These are phyloP conservation scores for Heterocephalus glaber DNA, from an alignment of 2,113 vertebrate species.

Conservation along the genomic window DNA sequence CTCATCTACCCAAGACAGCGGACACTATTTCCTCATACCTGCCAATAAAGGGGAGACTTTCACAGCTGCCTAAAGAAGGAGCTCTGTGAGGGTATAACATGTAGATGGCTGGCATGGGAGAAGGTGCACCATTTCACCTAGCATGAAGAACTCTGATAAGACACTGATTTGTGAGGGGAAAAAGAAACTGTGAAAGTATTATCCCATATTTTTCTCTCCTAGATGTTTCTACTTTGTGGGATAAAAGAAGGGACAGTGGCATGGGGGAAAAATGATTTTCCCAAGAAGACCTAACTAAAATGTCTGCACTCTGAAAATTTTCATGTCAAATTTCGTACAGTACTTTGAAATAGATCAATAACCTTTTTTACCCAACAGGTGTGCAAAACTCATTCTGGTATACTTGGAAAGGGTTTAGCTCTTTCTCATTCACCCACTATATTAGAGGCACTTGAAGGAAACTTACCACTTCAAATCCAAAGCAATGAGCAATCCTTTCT, in stretches of 20 bases:
- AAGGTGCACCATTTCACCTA: neutral
- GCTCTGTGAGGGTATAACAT: neutral
- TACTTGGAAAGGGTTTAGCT: constrained; percentile 97
- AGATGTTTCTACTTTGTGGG: neutral
- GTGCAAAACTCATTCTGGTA: constrained; percentile 96
- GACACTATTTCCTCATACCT: neutral
- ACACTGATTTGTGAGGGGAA: neutral
- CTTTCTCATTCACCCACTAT: constrained; percentile 98
- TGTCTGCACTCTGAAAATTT: neutral
- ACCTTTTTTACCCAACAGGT: constrained; percentile 86
- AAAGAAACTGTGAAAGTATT: neutral
- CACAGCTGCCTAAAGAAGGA: neutral
- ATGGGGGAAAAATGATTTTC: neutral
- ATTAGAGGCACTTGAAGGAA: constrained; percentile 97
- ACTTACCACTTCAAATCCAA: constrained; percentile 95
- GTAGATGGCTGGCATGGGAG: neutral
- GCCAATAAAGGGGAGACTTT: neutral
- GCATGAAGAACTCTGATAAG: neutral
- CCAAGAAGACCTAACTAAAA: neutral
- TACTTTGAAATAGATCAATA: neutral
- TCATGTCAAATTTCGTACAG: neutral
- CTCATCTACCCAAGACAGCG: neutral
- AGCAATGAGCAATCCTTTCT: constrained; percentile 99
- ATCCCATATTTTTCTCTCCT: neutral
- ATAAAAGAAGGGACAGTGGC: neutral